Base-by-base conservation (phyloP, 2,888 invertebrate species). In the Diadegma fenestrale region DNA sequence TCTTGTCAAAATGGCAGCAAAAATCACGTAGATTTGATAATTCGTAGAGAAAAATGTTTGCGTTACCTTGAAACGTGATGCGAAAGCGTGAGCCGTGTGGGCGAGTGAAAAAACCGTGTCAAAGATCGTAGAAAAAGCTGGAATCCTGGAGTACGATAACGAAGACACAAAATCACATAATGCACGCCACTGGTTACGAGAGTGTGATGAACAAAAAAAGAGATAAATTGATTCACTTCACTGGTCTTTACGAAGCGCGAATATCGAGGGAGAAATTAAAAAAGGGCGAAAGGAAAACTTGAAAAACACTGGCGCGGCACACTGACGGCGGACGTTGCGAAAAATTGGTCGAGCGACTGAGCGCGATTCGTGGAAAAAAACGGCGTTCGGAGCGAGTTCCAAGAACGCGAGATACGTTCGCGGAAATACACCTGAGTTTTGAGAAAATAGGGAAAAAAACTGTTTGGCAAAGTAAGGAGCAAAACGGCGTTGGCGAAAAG, bases 111-210 rank as follows among this genome's bases (percentile, higher is more conserved):
- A n/a, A 45, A 78, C 19, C 14, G 30, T 0, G 19, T 17, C 14
- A 17, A 80, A 61, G 48, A 73, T 68, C 71, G 41, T 75, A 86
- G 14, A 26, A 22, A 37, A 22, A 72, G 66, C 45, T 2, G 69
- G 80, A 22, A 19, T 73, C 73, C 84, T 84, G 81, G 80, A 43
- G 80, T 82, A 79, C 80, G 80, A 79, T 80, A 84, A 81, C 68
- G 48, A 77, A 84, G 73, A 69, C 87, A 86, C 85, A 45, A 86
- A 75, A 87, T 88, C 88, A 88, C 88, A 87, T 87, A 87, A 86
- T 87, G 84, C 86, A 88, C 86, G 87, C 80, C 64, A 82, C 82
- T 72, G 61, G 17, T 54, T 54, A 12, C 2, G 22, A 54, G 22
- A 22, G 5, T 6, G 45, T 48, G 22, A 10, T 19, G 0, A 12